Conservation (phyloP, 2,888 invertebrate genomes). For the Nebria salina region DNA sequence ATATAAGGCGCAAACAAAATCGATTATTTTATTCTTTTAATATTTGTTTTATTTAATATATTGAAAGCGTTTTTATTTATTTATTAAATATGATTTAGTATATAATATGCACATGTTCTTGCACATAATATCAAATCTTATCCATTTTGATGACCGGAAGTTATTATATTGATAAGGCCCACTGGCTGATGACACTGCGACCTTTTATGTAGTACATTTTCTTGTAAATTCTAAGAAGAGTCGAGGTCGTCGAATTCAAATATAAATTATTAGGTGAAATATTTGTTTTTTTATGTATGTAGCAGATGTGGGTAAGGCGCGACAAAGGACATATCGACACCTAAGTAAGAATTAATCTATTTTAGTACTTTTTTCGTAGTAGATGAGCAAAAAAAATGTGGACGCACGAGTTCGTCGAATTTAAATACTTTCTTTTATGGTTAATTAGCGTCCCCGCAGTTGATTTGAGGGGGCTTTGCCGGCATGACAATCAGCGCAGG, state of each 20-base stretch:
- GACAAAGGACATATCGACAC: not conserved
- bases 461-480: not conserved
- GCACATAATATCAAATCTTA: not conserved
- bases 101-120: not conserved
- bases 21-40: too few relatives aligned
- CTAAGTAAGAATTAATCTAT: not conserved
- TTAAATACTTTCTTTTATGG: not conserved
- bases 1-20: too few relatives aligned
- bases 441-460: not conserved
- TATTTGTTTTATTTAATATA: too few relatives aligned
- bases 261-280: too few relatives aligned
- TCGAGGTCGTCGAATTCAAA: not conserved
- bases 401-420: not conserved
- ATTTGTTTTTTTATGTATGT: not conserved
- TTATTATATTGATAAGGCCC: not conserved
- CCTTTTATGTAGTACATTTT: not conserved
- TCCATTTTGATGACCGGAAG: not conserved
- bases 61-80: too few relatives aligned
- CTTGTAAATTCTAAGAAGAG: not conserved
- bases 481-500: slow-evolving; percentile 20
- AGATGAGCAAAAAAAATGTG: not conserved
- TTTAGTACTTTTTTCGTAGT: not conserved
- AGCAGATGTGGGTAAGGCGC: not conserved
- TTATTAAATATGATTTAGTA: too few relatives aligned
- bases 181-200: not conserved